A percentile compares a stretch with the other conserved stretches of the same genome.
These are phyloP conservation scores for Ginglymostoma cirratum DNA, from an alignment of 2,113 vertebrate genomes.

Conservation along the genomic window DNA sequence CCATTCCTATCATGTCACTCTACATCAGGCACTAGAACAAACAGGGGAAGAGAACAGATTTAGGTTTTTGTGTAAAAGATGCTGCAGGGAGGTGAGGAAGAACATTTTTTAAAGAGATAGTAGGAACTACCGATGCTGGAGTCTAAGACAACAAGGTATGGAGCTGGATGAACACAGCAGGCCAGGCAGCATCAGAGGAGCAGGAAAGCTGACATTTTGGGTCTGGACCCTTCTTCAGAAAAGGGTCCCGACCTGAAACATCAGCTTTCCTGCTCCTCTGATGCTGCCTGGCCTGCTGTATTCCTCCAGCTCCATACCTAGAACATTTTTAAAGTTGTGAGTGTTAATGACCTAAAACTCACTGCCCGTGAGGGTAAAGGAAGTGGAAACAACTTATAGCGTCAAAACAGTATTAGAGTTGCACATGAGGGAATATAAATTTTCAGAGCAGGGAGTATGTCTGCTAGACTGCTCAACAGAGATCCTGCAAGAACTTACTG, in stretches of 20 bases:
- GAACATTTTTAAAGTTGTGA: no score
- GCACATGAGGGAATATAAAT: neutral
- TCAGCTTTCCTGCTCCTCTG: no score
- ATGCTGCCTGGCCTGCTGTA: no score
- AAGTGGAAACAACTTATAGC: neutral
- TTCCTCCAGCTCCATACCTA: no score
- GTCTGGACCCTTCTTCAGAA: no score
- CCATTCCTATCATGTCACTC: neutral
- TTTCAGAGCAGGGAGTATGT: neutral
- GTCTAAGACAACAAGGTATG: no score
- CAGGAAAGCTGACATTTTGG: no score
- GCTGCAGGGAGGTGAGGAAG: neutral
- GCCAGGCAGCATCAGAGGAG: no score
- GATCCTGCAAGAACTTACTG: neutral
- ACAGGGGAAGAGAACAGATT: neutral
- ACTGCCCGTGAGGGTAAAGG: neutral
- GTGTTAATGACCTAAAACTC: neutral
- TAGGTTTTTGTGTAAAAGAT: neutral
- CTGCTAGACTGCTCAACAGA: neutral
- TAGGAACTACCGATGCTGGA: no score
- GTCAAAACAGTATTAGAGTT: neutral
- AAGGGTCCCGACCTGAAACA: no score
- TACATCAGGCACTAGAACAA: neutral
- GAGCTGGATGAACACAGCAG: no score
- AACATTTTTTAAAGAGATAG: neutral